These are phyloP conservation scores for Mustelus asterias DNA, from an alignment of 2,113 vertebrate genomes.

Conservation along the genomic window DNA sequence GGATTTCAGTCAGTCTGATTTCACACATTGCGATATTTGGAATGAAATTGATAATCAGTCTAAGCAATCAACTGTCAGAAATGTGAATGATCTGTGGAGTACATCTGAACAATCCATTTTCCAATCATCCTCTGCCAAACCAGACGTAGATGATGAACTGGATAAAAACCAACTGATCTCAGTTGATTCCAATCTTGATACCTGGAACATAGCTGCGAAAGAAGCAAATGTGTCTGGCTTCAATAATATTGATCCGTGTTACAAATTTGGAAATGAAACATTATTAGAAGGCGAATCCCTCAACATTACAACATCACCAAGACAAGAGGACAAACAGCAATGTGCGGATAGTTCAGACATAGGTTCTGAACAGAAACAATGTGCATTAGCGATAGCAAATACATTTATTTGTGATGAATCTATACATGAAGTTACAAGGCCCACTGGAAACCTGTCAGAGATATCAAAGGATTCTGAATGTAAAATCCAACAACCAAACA, in stretches of 20 bases:
- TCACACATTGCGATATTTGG: constrained; percentile 70
- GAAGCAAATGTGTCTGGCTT: neutral
- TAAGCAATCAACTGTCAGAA: constrained; percentile 50
- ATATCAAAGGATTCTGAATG: neutral
- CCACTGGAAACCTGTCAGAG: neutral
- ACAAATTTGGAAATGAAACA: too few species aligned
- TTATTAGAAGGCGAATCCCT: neutral
- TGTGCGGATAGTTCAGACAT: neutral
- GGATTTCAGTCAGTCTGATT: constrained; percentile 56
- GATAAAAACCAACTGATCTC: neutral
- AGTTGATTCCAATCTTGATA: neutral
- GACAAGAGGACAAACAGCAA: neutral
- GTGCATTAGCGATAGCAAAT: neutral
- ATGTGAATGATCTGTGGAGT: constrained; percentile 60
- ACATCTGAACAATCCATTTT: constrained; percentile 50
- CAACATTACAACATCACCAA: neutral
- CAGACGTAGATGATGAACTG: neutral
- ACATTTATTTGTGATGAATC: neutral
- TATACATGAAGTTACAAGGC: neutral
- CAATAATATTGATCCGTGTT: neutral
- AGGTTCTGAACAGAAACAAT: neutral
- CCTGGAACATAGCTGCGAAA: neutral
- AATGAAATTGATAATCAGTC: constrained; percentile 70
- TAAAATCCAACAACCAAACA: neutral
- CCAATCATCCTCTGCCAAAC: neutral